A percentile compares a stretch with the other conserved stretches of the same genome.
phyloP scores from a whole-genome alignment of 2,797 vertebrate species.

The Otolemur crassicaudatus region DNA sequence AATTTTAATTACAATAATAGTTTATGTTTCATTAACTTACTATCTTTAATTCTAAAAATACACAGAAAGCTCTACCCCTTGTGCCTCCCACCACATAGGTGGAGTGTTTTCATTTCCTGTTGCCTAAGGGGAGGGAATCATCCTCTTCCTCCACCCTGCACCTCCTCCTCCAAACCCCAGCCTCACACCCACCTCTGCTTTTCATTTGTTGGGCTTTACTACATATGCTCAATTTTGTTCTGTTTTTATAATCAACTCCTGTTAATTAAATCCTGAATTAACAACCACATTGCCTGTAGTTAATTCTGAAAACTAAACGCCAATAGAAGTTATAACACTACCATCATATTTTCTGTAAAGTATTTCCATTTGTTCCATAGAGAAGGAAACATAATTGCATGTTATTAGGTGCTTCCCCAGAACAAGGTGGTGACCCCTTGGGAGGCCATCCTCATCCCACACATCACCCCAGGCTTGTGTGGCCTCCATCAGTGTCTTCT shows the following conservation, averaged over 20 bases:
- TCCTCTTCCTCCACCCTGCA: fast-evolving
- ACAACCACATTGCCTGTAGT: not conserved
- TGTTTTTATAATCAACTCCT: not conserved
- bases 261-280: not conserved
- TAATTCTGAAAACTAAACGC: constrained; percentile 11
- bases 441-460: not conserved
- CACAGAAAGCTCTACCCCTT: not conserved
- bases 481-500: not conserved
- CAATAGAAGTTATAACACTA: not conserved
- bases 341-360: not conserved
- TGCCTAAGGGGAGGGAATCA: not conserved
- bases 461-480: not conserved
- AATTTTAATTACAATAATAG: not conserved
- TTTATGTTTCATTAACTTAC: not conserved
- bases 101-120: not conserved
- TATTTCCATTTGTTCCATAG: not conserved
- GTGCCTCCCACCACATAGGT: not conserved
- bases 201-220: not conserved
- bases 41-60: constrained; percentile 3
- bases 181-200: not conserved
- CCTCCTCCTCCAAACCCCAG: not conserved
- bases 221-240: not conserved
- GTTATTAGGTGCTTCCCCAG: not conserved
- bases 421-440: not conserved
- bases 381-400: not conserved